Percentiles rank a stretch among this genome's conserved stretches.
Evolutionary conservation across 2,797 vertebrate species (phyloP).

Genomic region (Botia almorhae): DNA sequence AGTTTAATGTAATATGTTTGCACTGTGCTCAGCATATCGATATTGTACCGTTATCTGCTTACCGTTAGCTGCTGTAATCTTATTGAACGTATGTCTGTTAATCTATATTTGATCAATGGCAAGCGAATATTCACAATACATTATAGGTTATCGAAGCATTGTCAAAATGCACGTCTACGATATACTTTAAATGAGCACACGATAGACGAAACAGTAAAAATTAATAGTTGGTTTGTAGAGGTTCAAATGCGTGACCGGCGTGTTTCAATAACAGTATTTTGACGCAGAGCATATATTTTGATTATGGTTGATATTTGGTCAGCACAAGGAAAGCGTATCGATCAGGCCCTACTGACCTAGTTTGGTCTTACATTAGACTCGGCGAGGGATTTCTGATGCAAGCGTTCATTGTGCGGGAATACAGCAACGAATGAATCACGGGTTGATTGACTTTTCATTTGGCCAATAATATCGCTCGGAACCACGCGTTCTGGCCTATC

Average conservation of each 20-base stretch:
- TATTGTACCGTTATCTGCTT: too few species aligned
- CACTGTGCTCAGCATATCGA: neutral
- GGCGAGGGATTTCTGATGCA: slow-evolving; percentile 21
- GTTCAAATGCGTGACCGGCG: slow-evolving; percentile 18
- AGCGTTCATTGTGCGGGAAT: slow-evolving; percentile 17
- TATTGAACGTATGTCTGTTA: too few species aligned
- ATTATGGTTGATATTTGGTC: neutral
- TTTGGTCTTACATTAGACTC: slow-evolving; percentile 21
- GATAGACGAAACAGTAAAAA: neutral
- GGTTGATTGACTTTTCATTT: slow-evolving; percentile 15
- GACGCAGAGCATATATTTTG: neutral
- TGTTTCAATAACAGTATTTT: neutral
- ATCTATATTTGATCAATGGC: too few species aligned
- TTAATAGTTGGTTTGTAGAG: slow-evolving; percentile 14
- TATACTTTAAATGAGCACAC: too few species aligned
- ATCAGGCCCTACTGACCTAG: slow-evolving; percentile 56
- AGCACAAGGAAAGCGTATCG: neutral
- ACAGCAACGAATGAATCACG: neutral
- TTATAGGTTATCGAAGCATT: neutral
- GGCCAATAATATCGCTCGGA: slow-evolving; percentile 31
- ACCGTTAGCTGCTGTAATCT: neutral
- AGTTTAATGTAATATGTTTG: neutral
- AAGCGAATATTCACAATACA: too few species aligned
- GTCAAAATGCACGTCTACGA: neutral
- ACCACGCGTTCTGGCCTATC: slow-evolving; percentile 25